Conservation (phyloP, 1,140 invertebrate species). For the Drosophila neocordata region DNA sequence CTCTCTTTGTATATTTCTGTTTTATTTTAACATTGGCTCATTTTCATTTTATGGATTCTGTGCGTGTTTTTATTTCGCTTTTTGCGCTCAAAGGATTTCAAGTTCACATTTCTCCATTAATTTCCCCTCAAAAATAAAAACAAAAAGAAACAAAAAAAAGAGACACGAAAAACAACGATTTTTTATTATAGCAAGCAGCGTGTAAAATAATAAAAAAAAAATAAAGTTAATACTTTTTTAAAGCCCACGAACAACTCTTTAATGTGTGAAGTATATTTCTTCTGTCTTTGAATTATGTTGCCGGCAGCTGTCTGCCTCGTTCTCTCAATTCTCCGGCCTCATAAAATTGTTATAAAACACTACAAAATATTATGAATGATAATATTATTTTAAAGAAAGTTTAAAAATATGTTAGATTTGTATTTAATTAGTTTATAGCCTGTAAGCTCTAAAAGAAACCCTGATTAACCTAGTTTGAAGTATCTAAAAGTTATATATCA, state of each 20-base stretch:
- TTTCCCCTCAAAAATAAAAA: slow-evolving; percentile 33
- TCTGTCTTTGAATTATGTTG: slow-evolving; percentile 64
- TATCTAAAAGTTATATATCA: too few species aligned
- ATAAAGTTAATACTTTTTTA: slow-evolving; percentile 56
- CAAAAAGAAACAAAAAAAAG: background rate
- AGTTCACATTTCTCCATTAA: slow-evolving; percentile 73
- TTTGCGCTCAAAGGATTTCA: slow-evolving; percentile 78
- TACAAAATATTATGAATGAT: background rate
- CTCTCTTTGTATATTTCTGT: background rate
- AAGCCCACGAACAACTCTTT: slow-evolving; percentile 67
- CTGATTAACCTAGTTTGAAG: too few species aligned
- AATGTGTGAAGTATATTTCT: slow-evolving; percentile 53
- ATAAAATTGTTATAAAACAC: slow-evolving; percentile 6
- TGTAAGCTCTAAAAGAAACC: too few species aligned
- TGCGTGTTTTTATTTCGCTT: slow-evolving; percentile 78
- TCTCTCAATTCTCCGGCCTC: slow-evolving; percentile 3
- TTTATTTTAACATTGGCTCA: background rate
- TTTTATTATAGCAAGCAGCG: slow-evolving; percentile 53
- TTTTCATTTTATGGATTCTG: slow-evolving; percentile 70
- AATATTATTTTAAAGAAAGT: background rate
- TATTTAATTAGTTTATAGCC: too few species aligned
- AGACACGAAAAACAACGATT: slow-evolving; percentile 12
- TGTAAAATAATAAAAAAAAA: slow-evolving; percentile 63
- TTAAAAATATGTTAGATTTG: background rate
- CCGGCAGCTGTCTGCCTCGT: slow-evolving; percentile 49